These are phyloP conservation scores for Fopius arisanus DNA, from an alignment of 1,140 invertebrate species.

Conservation along the genomic window DNA sequence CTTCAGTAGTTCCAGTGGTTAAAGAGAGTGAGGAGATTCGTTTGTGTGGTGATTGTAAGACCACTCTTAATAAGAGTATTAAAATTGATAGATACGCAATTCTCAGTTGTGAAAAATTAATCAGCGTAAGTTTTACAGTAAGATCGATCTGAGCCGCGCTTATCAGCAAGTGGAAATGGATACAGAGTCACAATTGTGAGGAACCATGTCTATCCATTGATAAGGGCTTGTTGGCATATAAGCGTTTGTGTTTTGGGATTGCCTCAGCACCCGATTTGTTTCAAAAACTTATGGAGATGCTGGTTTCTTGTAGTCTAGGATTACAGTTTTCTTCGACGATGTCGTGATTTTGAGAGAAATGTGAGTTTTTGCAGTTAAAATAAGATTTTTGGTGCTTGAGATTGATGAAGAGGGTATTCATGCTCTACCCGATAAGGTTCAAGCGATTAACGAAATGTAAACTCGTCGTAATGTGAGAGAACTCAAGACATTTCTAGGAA, in stretches of 20 bases:
- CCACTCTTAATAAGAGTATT: background rate
- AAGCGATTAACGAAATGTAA: background rate
- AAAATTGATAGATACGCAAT: background rate
- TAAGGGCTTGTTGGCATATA: background rate
- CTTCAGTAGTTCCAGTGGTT: slow-evolving; percentile 1
- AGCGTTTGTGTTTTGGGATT: background rate
- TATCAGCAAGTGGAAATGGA: background rate
- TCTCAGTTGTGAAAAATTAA: background rate
- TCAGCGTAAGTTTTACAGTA: background rate
- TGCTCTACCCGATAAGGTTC: background rate
- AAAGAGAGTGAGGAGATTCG: background rate
- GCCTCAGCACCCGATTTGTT: background rate
- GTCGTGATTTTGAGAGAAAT: background rate
- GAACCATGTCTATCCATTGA: background rate
- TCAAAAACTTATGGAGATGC: background rate
- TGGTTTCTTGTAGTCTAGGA: background rate
- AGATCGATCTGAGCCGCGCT: background rate
- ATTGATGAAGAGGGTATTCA: background rate
- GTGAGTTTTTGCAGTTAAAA: background rate
- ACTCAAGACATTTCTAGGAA: background rate
- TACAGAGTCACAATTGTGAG: background rate
- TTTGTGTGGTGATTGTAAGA: slow-evolving; percentile 11
- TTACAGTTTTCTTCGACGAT: background rate
- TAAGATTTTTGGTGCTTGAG: background rate
- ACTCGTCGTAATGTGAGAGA: background rate